Base-by-base conservation (phyloP, 1,140 invertebrate species). In the Meloidogyne hapla region DNA sequence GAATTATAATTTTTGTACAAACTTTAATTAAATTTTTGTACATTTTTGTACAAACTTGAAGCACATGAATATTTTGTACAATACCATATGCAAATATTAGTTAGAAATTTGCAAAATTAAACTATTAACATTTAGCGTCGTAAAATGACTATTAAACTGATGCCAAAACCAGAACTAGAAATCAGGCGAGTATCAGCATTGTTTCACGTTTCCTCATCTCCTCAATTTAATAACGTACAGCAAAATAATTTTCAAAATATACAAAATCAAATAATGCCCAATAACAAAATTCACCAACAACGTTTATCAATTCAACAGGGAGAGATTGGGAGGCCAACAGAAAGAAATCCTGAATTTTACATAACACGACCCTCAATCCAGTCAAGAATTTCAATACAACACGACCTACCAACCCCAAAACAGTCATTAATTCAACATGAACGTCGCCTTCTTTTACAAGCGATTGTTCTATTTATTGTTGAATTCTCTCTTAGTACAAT, bases 351-450 rank as follows among this genome's bases (percentile, higher is more conserved):
- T 8, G 33, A 33, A 33, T 33, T 33, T 33, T 33, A 33, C 33
- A 33, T 6, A 33, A 33, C 4, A 4, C 33, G 33, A 1, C 33
- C 33, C 5, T 33, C 33, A 0, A 33, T 33, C 33, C 48, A 56
- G n/a, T 56, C 48, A 56, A n/a, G 48, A 56, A 56, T 56, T 21
- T 56, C 48, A n/a, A 56, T 56, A n/a, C 48, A 56, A 56, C 18
- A 56, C 8, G 48, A 56, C 3, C 0, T 0, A 21, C 8, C n/a
- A 8, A n/a, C 48, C 4, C 45, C 45, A 48, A 48, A 48, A 48
- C 48, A 56, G n/a, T 56, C 48, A 8, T 21, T 56, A 56, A 56
- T 56, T 56, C 48, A 56, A 33, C 65, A 67, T 42, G 65, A 67
- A 67, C 18, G 40, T n/a, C 3, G 65, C 0, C 65, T 67, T 1